Evolutionary conservation across 2,888 invertebrate genomes (phyloP).

Genomic region (Timandra comae): DNA sequence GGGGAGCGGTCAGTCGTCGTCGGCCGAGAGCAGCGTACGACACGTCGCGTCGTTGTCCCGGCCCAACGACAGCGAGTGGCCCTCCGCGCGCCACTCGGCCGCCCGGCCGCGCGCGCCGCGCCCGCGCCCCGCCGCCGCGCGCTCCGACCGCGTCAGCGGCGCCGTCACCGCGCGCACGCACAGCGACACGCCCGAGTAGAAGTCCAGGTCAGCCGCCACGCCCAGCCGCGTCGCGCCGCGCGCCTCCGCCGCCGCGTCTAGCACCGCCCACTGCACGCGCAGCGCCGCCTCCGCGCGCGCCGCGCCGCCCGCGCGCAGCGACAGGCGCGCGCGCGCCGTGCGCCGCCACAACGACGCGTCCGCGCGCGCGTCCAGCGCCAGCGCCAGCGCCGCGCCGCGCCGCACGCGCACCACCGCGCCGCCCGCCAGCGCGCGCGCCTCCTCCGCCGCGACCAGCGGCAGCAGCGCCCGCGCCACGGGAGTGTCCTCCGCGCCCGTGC

Average conservation of each 20-base stretch:
- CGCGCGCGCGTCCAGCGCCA: slow-evolving; percentile 28
- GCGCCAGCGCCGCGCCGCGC: slow-evolving; percentile 15
- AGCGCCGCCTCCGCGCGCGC: slow-evolving; percentile 14
- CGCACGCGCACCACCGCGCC: slow-evolving; percentile 19
- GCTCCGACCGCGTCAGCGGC: slow-evolving; percentile 13
- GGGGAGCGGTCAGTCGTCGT: slow-evolving; percentile 13
- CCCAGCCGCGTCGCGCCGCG: slow-evolving; percentile 28
- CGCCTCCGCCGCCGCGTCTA: slow-evolving; percentile 23
- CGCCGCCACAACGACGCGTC: slow-evolving; percentile 24
- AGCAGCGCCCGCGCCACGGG: slow-evolving; percentile 41
- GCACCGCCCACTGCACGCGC: slow-evolving; percentile 23
- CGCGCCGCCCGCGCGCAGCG: slow-evolving; percentile 11
- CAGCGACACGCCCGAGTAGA: slow-evolving; percentile 46
- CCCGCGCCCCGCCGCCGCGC: slow-evolving; percentile 6
- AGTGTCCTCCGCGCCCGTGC: slow-evolving; percentile 46
- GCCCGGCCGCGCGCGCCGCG: slow-evolving; percentile 2
- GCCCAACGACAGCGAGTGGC: slow-evolving; percentile 42
- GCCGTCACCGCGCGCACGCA: slow-evolving; percentile 51
- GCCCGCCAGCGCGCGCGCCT: slow-evolving; percentile 18
- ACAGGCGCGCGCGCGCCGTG: slow-evolving; percentile 27
- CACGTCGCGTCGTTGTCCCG: slow-evolving; percentile 43
- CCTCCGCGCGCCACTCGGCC: slow-evolving; percentile 16
- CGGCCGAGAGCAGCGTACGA: slow-evolving; percentile 33
- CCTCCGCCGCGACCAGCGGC: slow-evolving; percentile 19
- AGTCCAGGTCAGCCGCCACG: slow-evolving; percentile 47